Base-by-base conservation (phyloP, 1,140 invertebrate genomes). In the Drosophila pseudoobscura region DNA sequence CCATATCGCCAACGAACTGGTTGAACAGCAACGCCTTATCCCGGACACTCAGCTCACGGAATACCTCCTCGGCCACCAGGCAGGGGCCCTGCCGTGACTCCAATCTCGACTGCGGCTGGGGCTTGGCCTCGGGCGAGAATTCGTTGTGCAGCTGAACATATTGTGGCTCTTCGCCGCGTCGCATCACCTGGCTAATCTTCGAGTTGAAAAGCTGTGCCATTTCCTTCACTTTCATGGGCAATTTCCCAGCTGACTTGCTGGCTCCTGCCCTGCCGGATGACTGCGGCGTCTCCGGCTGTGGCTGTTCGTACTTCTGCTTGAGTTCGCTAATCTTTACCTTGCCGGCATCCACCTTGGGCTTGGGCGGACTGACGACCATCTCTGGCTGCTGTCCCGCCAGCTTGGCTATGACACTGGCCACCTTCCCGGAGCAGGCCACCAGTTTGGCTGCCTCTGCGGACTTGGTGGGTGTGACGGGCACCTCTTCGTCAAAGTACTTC, bases 401-500 rank as follows among this genome's bases (percentile, higher is more conserved):
- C 39, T 80, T 90, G 53, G 89, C 89, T 11, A 90, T 89, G 7
- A 52, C 77, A n/a, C 62, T 83, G 29, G 89, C 89, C 45, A 90
- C 90, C 20, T 84, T 90, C 0, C 83, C 89, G 0, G 54, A 46
- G 29, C 75, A 82, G 2, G 35, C 47, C 6, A 39, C 15, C 11
- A 20, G 20, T 9, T 24, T 63, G 1, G 31, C 26, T 11, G 52
- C 20, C 13, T 20, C 24, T 2, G 8, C 11, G 7, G 13, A 15
- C 29, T 85, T 90, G 39, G 70, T 80, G 3, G 89, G 88, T 3
- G 88, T 88, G 0, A 79, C 75, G 1, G 74, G 71, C 1, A 91
- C 87, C 13, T 91, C 89, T 31, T 91, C 90, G 53, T 91, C 87
- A 22, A 91, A 91, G 45, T 91, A 91, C 50, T 82, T 89, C 87